Conservation (phyloP, 2,797 vertebrate species). For the Pangasius krempfi region DNA sequence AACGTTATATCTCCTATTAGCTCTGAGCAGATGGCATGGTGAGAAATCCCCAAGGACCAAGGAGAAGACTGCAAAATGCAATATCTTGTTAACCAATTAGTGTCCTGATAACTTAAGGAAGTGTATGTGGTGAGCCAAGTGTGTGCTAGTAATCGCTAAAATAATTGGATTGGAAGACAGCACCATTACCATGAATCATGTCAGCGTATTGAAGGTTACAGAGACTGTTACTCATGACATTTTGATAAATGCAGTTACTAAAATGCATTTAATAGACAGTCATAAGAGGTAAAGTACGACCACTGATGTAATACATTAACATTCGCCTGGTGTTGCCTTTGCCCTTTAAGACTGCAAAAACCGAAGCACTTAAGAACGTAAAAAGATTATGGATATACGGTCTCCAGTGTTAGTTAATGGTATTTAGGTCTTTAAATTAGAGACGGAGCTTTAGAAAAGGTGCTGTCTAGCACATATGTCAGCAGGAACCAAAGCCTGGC, state of each 20-base stretch:
- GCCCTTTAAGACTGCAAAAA: conserved; percentile 51
- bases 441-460: conserved; percentile 61
- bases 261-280: conserved; percentile 38
- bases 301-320: conserved; percentile 31
- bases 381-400: conserved; percentile 67
- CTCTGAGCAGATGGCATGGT: conserved; percentile 51
- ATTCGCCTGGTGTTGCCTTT: conserved; percentile 24
- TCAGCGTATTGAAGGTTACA: conserved; percentile 50
- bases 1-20: conserved; percentile 21
- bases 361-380: conserved; percentile 65
- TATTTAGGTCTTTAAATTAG: conserved; percentile 72
- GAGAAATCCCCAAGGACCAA: conserved; percentile 47
- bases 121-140: conserved; percentile 42
- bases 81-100: conserved; percentile 53
- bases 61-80: conserved; percentile 54
- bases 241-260: conserved; percentile 49
- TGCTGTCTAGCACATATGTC: conserved; percentile 51
- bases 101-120: conserved; percentile 50
- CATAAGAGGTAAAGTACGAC: conserved; percentile 38
- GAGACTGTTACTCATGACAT: conserved; percentile 15
- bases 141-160: conserved; percentile 51
- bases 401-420: conserved; percentile 72
- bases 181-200: conserved; percentile 42
- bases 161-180: conserved; percentile 53
- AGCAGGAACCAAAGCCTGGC: conserved; percentile 47